phyloP scores from a whole-genome alignment of 53 echinoderm and acorn worm species.

The Arbacia lixula region DNA sequence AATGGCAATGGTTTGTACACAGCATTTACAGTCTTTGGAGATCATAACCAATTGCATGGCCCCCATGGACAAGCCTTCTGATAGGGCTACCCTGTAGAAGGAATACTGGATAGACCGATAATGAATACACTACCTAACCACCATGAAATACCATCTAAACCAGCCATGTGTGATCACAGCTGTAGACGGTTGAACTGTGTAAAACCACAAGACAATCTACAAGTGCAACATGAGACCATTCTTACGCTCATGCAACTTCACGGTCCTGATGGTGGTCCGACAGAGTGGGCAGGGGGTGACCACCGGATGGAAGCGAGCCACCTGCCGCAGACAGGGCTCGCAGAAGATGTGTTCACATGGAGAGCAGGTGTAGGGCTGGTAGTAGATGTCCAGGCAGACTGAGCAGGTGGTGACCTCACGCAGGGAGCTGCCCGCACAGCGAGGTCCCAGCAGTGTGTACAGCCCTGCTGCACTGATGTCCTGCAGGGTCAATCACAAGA shows the following conservation, averaged over 20 bases:
- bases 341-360: slow-evolving; percentile 91
- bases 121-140: too few species aligned
- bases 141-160: too few species aligned
- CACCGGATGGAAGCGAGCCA: slow-evolving; percentile 67
- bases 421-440: slow-evolving; percentile 59
- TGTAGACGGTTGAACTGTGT: too few species aligned
- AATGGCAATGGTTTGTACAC: too few species aligned
- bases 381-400: slow-evolving; percentile 87
- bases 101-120: too few species aligned
- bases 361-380: slow-evolving; percentile 73
- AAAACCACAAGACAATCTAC: too few species aligned
- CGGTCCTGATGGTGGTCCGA: slow-evolving; percentile 67
- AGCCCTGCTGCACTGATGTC: slow-evolving; percentile 58
- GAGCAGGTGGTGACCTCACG: slow-evolving; percentile 86
- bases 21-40: too few species aligned
- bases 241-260: slow-evolving; percentile 77
- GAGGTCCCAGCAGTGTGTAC: slow-evolving; percentile 53
- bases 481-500: slow-evolving; percentile 19
- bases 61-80: too few species aligned
- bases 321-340: slow-evolving; percentile 85
- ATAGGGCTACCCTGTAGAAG: too few species aligned
- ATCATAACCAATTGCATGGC: too few species aligned
- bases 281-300: slow-evolving; percentile 88
- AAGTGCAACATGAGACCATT: too few species aligned
- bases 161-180: too few species aligned